Evolutionary conservation across 2,888 invertebrate species (phyloP), one percentile per base, ranked within the genome.

Genomic region (Thymelicus sylvestris): DNA sequence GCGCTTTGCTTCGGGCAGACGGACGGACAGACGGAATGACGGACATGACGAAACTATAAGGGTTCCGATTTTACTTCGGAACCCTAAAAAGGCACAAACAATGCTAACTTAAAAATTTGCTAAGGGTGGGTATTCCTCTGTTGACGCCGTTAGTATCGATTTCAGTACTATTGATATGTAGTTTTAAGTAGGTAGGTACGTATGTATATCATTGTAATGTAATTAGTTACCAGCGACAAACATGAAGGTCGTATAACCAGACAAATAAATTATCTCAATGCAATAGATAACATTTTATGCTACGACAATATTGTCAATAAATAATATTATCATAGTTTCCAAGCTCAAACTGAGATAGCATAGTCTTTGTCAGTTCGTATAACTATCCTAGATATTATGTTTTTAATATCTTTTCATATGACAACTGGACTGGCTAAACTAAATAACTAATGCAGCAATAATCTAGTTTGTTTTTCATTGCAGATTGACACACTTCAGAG

Each of bases 241-340:
- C 24, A 55, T 24, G 24, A 55, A 55, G 24, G 55, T 55, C 55
- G n/a, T 24, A 10, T 55, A 24, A 55, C 24, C 10, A 24, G 24
- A 24, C 55, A 24, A 55, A 55, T 55, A 8, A 55, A 55, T 55
- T 55, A 55, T 55, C 55, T 55, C 24, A 10, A 0, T 55, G 55
- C 24, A 55, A 55, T 52, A 44, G 44, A 44, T 13, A 19, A 52
- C 7, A 52, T 52, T 52, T 8, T 7, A 52, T 52, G 10, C 24
- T 24, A 55, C 24, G 12, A 24, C 24, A 55, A 55, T 55, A n/a
- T 4, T 1, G 24, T 55, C 24, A 55, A 55, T 55, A n/a, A 12
- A 4, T 24, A 7, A 52, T 19, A 50, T 24, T 55, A n/a, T n/a
- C n/a, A n/a, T n/a, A 24, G 55, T 55, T 10, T 55, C 3, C 55